These are phyloP conservation scores for Malthinus flaveolus DNA, from an alignment of 2,888 invertebrate genomes.

Conservation along the genomic window DNA sequence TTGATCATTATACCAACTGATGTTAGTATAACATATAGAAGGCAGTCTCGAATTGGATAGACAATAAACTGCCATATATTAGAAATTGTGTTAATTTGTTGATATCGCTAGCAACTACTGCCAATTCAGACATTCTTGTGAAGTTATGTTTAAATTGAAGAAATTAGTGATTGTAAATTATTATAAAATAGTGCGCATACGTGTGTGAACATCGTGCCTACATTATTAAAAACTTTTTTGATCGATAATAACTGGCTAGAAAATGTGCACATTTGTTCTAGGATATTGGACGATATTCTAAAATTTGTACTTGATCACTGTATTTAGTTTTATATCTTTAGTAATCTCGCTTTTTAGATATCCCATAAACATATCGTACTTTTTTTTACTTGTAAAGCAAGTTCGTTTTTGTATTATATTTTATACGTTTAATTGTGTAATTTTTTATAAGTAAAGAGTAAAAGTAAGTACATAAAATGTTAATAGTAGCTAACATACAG, in stretches of 20 bases:
- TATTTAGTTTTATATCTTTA: slow-evolving; percentile 27
- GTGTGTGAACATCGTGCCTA: slow-evolving; percentile 54
- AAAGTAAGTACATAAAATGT: slow-evolving; percentile 19
- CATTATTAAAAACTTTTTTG: slow-evolving; percentile 32
- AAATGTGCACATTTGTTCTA: slow-evolving; percentile 26
- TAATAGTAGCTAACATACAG: slow-evolving; percentile 24
- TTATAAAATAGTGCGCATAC: slow-evolving; percentile 49
- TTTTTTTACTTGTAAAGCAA: slow-evolving; percentile 17
- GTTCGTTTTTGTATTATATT: slow-evolving; percentile 11
- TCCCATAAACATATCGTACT: slow-evolving; percentile 29
- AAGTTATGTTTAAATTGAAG: slow-evolving; percentile 36
- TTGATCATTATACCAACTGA: slow-evolving; percentile 94
- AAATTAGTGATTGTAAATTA: slow-evolving; percentile 35
- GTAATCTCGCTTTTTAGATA: slow-evolving; percentile 29
- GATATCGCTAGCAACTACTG: slow-evolving; percentile 40
- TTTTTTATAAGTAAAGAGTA: slow-evolving; percentile 15
- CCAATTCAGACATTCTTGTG: slow-evolving; percentile 37
- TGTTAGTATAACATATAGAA: slow-evolving; percentile 22
- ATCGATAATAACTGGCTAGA: slow-evolving; percentile 22
- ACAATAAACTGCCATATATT: slow-evolving; percentile 46
- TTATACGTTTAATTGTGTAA: slow-evolving; percentile 4
- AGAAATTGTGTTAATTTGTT: slow-evolving; percentile 39
- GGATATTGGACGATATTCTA: slow-evolving; percentile 26
- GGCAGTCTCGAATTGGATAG: slow-evolving; percentile 34
- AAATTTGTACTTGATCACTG: slow-evolving; percentile 27